A percentile compares a stretch with the other conserved stretches of the same genome.
phyloP scores from a whole-genome alignment of 2,113 vertebrate genomes.

The Setophaga coronata region DNA sequence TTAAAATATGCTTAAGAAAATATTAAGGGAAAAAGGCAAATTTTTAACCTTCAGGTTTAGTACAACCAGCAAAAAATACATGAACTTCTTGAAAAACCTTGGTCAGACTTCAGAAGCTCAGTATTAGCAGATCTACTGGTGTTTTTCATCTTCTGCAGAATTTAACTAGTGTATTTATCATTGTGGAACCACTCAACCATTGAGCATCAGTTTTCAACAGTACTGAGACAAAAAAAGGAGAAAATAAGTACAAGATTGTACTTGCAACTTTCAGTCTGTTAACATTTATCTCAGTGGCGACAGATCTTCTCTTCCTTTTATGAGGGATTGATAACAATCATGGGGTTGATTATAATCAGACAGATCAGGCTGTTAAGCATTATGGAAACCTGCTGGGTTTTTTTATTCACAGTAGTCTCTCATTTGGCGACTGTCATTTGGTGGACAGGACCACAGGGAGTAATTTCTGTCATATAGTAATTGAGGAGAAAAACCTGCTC shows the following conservation, averaged over 20 bases:
- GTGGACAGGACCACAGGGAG: not conserved
- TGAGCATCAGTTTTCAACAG: not conserved
- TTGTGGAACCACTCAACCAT: not conserved
- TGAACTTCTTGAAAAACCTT: not conserved
- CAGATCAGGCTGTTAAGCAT: not conserved
- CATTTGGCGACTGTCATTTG: not conserved
- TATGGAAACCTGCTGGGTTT: not conserved
- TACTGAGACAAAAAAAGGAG: not conserved
- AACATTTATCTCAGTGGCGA: not conserved
- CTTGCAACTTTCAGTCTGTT: not conserved
- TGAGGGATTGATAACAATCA: not conserved
- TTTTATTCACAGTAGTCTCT: not conserved
- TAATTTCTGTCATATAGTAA: not conserved
- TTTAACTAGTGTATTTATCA: not conserved
- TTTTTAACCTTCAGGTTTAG: not conserved
- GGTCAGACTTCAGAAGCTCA: not conserved
- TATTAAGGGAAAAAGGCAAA: not conserved
- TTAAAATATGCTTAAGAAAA: not conserved
- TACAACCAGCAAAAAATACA: not conserved
- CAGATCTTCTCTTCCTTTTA: not conserved
- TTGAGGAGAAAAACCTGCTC: not conserved
- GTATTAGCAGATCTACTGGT: not conserved
- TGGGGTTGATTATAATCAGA: not conserved
- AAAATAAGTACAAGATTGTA: not conserved
- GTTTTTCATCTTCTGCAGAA: not conserved